Percentiles rank a stretch among this genome's conserved stretches.
phyloP scores from a whole-genome alignment of 1,140 invertebrate species.

The Euwallacea fornicatus region DNA sequence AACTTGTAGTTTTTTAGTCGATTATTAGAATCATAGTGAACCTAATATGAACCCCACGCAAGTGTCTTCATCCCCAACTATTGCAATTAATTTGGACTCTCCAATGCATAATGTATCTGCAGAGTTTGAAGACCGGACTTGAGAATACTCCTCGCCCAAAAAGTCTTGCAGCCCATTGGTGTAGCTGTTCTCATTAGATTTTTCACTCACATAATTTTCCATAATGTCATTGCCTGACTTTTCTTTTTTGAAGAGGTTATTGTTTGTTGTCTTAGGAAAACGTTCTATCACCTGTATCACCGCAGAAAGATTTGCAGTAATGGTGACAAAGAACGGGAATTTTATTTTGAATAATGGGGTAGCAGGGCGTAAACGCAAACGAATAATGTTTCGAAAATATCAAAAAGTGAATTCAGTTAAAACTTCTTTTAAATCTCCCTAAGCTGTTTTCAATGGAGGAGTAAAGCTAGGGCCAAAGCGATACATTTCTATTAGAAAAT shows the following conservation, averaged over 20 bases:
- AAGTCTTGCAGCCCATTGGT: too few relatives aligned
- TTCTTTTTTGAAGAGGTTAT: too few relatives aligned
- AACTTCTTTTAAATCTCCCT: conserved; percentile 39
- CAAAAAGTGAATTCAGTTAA: conserved; percentile 45
- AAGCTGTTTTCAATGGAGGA: conserved; percentile 44
- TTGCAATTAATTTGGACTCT: conserved; percentile 30
- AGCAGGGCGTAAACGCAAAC: conserved; percentile 35
- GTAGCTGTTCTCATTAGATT: too few relatives aligned
- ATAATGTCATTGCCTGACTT: too few relatives aligned
- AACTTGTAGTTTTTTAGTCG: conserved; percentile 1
- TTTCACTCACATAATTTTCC: too few relatives aligned
- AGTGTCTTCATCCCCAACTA: conserved; percentile 43
- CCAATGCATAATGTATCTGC: conserved; percentile 1
- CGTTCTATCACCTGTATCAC: too few relatives aligned
- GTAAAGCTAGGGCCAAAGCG: conserved; percentile 34
- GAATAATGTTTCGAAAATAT: conserved; percentile 41
- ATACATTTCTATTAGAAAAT: conserved; percentile 36
- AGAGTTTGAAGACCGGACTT: background rate
- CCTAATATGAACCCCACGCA: conserved; percentile 38
- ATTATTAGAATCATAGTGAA: conserved; percentile 4
- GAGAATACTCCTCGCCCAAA: too few relatives aligned
- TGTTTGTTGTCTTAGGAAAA: too few relatives aligned
- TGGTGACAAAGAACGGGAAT: too few relatives aligned
- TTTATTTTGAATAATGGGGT: background rate
- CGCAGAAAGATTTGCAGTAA: too few relatives aligned